These are phyloP conservation scores for Dermatophagoides farinae DNA, from an alignment of 1,140 invertebrate genomes.

Conservation along the genomic window DNA sequence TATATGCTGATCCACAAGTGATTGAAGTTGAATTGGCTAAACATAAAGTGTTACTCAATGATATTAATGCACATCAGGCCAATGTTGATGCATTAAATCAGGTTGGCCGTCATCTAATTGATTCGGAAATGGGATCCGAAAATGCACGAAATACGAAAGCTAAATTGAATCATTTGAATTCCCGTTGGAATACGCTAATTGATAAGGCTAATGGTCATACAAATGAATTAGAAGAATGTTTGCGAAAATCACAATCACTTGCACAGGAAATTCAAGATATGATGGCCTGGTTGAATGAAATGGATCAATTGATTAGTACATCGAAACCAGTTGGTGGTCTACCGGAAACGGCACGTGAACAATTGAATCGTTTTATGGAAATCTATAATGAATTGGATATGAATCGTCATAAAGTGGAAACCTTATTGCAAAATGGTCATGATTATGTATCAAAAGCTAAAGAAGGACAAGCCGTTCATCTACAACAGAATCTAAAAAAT, in stretches of 20 bases:
- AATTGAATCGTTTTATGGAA: constrained; percentile 89
- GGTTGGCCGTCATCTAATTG: constrained; percentile 62
- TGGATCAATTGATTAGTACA: constrained; percentile 72
- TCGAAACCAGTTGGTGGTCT: constrained; percentile 88
- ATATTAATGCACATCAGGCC: constrained; percentile 86
- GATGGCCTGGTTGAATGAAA: constrained; percentile 74
- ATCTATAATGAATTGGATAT: constrained; percentile 78
- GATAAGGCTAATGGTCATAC: constrained; percentile 72
- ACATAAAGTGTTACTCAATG: constrained; percentile 82
- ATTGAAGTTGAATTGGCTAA: constrained; percentile 91
- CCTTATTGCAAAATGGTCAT: constrained; percentile 65
- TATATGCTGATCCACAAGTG: constrained; percentile 64
- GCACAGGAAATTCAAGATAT: constrained; percentile 90
- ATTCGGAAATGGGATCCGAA: constrained; percentile 58
- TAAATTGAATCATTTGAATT: constrained; percentile 70
- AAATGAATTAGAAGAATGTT: constrained; percentile 78
- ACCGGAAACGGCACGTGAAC: constrained; percentile 89
- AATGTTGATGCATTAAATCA: constrained; percentile 85
- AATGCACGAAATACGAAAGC: constrained; percentile 68
- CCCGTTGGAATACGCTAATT: constrained; percentile 67
- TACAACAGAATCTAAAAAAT: constrained; percentile 68
- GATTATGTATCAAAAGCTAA: constrained; percentile 63
- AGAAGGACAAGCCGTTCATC: constrained; percentile 48
- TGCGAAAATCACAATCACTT: constrained; percentile 69
- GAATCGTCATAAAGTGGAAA: constrained; percentile 70